A percentile compares a stretch with the other conserved stretches of the same genome.
Conservation (phyloP, 2,113 vertebrate species). For the Ifrita kowaldi region DNA sequence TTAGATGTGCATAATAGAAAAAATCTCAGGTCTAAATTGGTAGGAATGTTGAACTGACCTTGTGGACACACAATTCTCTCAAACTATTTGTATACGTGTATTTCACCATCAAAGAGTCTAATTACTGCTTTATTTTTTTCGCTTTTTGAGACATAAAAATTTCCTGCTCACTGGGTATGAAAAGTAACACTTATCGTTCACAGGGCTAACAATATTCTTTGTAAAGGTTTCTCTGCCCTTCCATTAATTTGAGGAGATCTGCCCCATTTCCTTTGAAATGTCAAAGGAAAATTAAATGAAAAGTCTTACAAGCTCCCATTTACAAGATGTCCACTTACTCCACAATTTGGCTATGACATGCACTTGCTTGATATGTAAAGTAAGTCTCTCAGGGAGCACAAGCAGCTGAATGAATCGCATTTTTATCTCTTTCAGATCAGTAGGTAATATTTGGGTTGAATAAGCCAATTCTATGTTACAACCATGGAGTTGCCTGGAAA, state of each 20-base stretch:
- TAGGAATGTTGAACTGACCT: slow-evolving; percentile 27
- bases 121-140: neutral
- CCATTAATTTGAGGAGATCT: slow-evolving; percentile 3
- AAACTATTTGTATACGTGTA: neutral
- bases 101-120: neutral
- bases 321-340: neutral
- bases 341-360: neutral
- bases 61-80: neutral
- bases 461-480: neutral
- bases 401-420: neutral
- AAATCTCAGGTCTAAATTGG: slow-evolving; percentile 7
- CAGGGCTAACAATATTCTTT: neutral
- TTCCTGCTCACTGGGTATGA: neutral
- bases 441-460: neutral
- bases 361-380: neutral
- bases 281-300: slow-evolving; percentile 16
- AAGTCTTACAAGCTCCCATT: neutral
- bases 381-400: neutral
- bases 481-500: neutral
- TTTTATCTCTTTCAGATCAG: neutral
- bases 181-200: neutral
- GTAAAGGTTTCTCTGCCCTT: slow-evolving; percentile 23
- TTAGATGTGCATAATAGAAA: slow-evolving; percentile 25
- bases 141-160: neutral
- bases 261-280: slow-evolving; percentile 33